Percentiles rank a stretch among this genome's conserved stretches.
phyloP scores from a whole-genome alignment of 2,888 invertebrate genomes.

The Drosophila anomelani region DNA sequence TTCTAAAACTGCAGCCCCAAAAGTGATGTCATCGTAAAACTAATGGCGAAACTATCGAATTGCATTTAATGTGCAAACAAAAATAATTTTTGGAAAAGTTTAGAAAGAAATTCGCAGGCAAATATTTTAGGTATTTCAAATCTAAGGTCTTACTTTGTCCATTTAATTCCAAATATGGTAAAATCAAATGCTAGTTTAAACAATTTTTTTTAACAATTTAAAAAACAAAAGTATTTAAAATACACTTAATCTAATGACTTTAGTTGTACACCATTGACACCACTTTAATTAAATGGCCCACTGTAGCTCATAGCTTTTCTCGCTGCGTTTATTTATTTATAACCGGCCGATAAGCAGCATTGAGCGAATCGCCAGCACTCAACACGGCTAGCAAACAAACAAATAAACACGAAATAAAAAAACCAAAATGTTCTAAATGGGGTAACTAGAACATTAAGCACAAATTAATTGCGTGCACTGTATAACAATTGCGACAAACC shows the following conservation, averaged over 20 bases:
- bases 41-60: slow-evolving; percentile 23
- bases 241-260: slow-evolving; percentile 10
- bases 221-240: neutral
- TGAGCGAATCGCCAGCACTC: slow-evolving; percentile 29
- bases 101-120: neutral
- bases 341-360: slow-evolving; percentile 36
- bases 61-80: slow-evolving; percentile 19
- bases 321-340: slow-evolving; percentile 37
- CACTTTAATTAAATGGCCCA: slow-evolving; percentile 16
- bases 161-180: neutral
- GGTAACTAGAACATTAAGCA: slow-evolving; percentile 43
- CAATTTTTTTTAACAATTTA: neutral
- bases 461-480: slow-evolving; percentile 70
- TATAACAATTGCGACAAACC: slow-evolving; percentile 50
- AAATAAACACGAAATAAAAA: slow-evolving; percentile 41
- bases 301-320: slow-evolving; percentile 23
- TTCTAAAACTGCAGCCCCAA: slow-evolving; percentile 27
- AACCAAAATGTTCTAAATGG: slow-evolving; percentile 51
- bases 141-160: neutral
- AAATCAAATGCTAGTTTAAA: too few relatives aligned
- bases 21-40: slow-evolving; percentile 38
- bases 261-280: neutral
- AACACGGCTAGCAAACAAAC: slow-evolving; percentile 19
- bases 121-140: neutral
- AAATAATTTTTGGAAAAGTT: neutral